phyloP scores from a whole-genome alignment of 2,113 vertebrate genomes.

The Phalacrocorax brasilianus region DNA sequence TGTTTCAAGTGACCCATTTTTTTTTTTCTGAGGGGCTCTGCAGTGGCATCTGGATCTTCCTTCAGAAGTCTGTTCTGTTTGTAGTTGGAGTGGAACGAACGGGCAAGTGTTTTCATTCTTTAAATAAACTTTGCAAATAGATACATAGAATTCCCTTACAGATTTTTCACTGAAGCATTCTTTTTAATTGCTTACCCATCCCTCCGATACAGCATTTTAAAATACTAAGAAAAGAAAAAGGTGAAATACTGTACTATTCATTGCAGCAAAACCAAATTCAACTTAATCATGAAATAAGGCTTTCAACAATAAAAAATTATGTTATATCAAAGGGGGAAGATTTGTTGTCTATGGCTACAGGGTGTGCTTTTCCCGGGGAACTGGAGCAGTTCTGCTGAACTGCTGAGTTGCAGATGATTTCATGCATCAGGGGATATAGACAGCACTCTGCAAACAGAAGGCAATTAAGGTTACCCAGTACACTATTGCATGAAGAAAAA shows the following conservation, averaged over 20 bases:
- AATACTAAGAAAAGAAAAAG: background rate
- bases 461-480: background rate
- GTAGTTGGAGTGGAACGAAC: background rate
- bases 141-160: background rate
- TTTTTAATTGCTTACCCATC: background rate
- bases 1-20: background rate
- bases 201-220: background rate
- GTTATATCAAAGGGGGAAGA: background rate
- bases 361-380: background rate
- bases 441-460: background rate
- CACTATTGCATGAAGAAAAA: background rate
- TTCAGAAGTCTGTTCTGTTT: conserved; percentile 6
- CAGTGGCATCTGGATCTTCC: background rate
- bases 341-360: background rate
- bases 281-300: background rate
- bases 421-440: background rate
- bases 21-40: background rate
- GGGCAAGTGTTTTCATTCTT: conserved; percentile 49
- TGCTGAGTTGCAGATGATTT: background rate
- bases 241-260: background rate
- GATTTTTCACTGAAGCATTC: background rate
- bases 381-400: background rate
- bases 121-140: conserved; percentile 5
- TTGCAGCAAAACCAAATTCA: background rate
- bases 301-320: background rate